Percentiles rank a stretch among this genome's conserved stretches.
Conservation (phyloP, 2,113 vertebrate species). For the Indri indri region DNA sequence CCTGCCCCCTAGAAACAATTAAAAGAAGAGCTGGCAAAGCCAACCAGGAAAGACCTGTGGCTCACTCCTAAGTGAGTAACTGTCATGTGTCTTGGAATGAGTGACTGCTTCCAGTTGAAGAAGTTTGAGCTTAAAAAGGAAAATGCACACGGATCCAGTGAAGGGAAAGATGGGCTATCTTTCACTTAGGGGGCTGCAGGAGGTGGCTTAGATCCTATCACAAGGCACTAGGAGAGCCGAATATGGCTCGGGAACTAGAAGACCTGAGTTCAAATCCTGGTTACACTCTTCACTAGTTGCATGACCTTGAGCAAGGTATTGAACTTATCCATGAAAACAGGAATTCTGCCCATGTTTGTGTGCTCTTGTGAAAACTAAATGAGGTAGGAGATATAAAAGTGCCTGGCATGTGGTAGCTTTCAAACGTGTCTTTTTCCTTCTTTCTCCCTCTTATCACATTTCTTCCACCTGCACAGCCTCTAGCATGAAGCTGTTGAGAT, state of each 20-base stretch:
- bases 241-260: neutral
- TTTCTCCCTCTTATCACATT: neutral
- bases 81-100: conserved; percentile 10
- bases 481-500: conserved; percentile 62
- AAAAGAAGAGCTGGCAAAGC: conserved; percentile 61
- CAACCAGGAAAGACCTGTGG: conserved; percentile 69
- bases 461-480: neutral
- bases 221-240: neutral
- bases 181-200: neutral
- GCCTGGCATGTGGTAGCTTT: neutral
- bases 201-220: neutral
- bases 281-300: neutral
- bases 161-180: neutral
- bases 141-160: neutral
- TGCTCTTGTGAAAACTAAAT: neutral
- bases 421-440: conserved; percentile 20
- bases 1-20: conserved; percentile 59
- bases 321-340: neutral
- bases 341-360: neutral
- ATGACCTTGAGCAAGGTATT: neutral
- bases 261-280: neutral
- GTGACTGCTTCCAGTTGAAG: neutral
- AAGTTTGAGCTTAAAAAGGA: neutral
- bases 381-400: neutral
- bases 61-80: conserved; percentile 33